Evolutionary conservation across 2,888 invertebrate species (phyloP).

Genomic region (Cetonia aurata): DNA sequence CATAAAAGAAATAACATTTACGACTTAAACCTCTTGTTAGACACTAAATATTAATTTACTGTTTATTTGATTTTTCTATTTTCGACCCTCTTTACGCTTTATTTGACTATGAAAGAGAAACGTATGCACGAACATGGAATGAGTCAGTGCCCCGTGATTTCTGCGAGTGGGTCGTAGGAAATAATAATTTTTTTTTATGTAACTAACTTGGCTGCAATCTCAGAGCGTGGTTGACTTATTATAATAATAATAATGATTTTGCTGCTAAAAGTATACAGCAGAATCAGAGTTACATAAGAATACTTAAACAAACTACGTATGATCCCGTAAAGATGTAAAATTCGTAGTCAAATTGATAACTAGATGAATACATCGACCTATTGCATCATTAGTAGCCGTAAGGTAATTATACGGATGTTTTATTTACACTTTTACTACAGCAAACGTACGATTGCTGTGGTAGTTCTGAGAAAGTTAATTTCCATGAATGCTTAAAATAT

Average conservation of each 20-base stretch:
- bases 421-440: no score
- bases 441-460: no score
- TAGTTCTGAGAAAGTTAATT: no score
- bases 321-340: no score
- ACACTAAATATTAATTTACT: constrained; percentile 39
- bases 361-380: no score
- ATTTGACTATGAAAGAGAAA: constrained; percentile 28
- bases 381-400: no score
- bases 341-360: no score
- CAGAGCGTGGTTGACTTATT: background rate
- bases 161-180: background rate
- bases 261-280: constrained; percentile 2
- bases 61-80: constrained; percentile 36
- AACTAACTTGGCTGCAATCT: constrained; percentile 4
- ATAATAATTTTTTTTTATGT: background rate
- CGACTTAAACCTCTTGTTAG: constrained; percentile 19
- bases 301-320: no score
- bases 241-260: background rate
- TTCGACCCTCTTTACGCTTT: constrained; percentile 21
- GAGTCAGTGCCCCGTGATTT: constrained; percentile 21
- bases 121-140: constrained; percentile 11
- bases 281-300: no score
- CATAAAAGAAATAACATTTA: constrained; percentile 25
- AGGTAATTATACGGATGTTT: no score
- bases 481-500: no score